Evolutionary conservation across 1,140 invertebrate species (phyloP), one percentile per base, ranked within the genome.

Genomic region (Nebria ingens): DNA sequence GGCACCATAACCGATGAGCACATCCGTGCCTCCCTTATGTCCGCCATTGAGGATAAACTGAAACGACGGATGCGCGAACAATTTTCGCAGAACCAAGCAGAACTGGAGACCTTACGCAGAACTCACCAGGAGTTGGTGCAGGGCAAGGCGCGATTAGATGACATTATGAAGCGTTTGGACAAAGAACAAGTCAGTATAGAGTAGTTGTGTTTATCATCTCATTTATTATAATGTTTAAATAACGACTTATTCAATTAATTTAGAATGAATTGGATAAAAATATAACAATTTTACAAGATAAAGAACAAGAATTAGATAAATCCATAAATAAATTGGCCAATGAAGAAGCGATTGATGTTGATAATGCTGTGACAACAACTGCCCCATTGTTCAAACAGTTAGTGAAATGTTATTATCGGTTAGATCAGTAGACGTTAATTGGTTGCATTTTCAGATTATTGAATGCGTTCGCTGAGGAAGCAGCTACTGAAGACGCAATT

Each of bases 401-500:
- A 74, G 78, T 76, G 58, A 15, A 51, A 60, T 60, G n/a, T n/a
- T n/a, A n/a, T n/a, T n/a, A n/a, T n/a, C n/a, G n/a, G n/a, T n/a
- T n/a, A n/a, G n/a, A n/a, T n/a, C n/a, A 6, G 4, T 29, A 6
- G 25, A 6, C 4, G 13, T 29, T 29, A 29, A 29, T 23, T 38
- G 21, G 49, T 52, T 55, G 38, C 58, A 62, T 60, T 73, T 64
- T 1, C 62, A 92, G 89, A 68, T 83, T 99, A 67, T 72, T 99
- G 22, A 93, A 92, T 75, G 85, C 93, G 23, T 99, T 93, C 82
- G 93, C 93, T 51, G 94, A 98, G 74, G 97, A 99, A 76, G 92
- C 95, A 62, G 94, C 97, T 11, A 86, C 91, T 51, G 96, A 98
- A 77, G 97, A 99, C 80, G 90, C 94, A 52, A 97, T 99, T 65